These are phyloP conservation scores for Micrasema longulum DNA, from an alignment of 1,140 invertebrate genomes.

Conservation along the genomic window DNA sequence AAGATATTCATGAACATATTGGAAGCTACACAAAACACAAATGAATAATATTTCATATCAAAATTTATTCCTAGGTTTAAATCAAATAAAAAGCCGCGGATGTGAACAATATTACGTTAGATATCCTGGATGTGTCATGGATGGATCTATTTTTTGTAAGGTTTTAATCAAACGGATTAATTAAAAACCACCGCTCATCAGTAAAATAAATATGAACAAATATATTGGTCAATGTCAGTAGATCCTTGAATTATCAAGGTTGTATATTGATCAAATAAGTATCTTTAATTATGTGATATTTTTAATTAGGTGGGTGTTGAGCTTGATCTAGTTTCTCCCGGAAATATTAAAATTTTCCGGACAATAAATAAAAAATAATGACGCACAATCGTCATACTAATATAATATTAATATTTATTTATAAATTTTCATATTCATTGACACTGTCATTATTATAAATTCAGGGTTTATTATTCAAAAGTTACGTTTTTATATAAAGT, in stretches of 20 bases:
- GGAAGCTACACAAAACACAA: constrained; percentile 5
- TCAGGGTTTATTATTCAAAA: too few species aligned
- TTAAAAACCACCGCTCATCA: background rate
- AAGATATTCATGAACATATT: background rate
- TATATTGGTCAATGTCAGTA: constrained; percentile 23
- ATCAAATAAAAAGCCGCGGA: background rate
- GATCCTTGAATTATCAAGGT: background rate
- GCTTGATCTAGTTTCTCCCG: constrained; percentile 24
- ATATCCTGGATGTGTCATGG: constrained; percentile 12
- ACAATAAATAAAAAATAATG: too few species aligned
- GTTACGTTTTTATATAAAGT: too few species aligned
- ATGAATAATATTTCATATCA: background rate
- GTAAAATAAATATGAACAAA: background rate
- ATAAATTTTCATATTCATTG: too few species aligned
- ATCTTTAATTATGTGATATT: constrained; percentile 24
- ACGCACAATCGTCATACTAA: too few species aligned
- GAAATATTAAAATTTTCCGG: constrained; percentile 2
- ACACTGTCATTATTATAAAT: too few species aligned
- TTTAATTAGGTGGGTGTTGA: constrained; percentile 23
- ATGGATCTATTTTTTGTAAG: constrained; percentile 2
- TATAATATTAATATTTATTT: too few species aligned
- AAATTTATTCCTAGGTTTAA: constrained; percentile 11
- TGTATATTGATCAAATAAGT: background rate
- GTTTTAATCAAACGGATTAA: background rate
- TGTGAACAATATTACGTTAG: background rate